Base-by-base conservation (phyloP, 2,113 vertebrate genomes). In the Gymnorhina tibicen region DNA sequence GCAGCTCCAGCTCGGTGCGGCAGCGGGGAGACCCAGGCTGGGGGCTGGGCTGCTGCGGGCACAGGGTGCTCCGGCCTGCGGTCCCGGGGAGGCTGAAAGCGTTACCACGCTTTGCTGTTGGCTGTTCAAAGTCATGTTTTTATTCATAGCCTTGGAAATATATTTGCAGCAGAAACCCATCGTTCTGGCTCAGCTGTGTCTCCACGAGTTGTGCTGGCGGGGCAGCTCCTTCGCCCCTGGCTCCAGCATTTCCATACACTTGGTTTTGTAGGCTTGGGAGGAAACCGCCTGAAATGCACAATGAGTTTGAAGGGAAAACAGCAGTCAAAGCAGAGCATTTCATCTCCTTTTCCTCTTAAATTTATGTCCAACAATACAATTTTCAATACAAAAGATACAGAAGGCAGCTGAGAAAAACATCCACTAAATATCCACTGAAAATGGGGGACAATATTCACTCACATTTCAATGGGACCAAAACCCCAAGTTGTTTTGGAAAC, bases 101-200 rank as follows among this genome's bases (percentile, higher is more conserved):
- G 0, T 3, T 3, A 1, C 8, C 11, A 0, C 32, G 1, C 66
- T 15, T 56, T 60, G 49, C 81, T 49, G 30, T 3, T 14, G 80
- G 16, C 27, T 16, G 0, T 11, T 33, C 8, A 3, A 27, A 69
- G 55, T 1, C 7, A 1, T 16, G 67, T 5, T 53, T 84, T 60
- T 79, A 49, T 82, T 70, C 81, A 3, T 22, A 23, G 81, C 52
- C 4, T 1, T 4, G 73, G 24, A 13, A 12, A 7, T 5, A 52
- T 32, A 0, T 56, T 37, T 68, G 85, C 42, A 49, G 13, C 67
- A 58, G 53, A 27, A 60, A 10, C 6, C 13, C 7, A 1, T 9
- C 2, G 0, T 0, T 7, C 35, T 20, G 11, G 21, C 92, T 49
- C 73, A 22, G 66, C 49, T 47, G 7, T 6, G 11, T 3, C 75